Evolutionary conservation across 1,140 invertebrate species (phyloP).

Genomic region (Trichomalopsis sarcophagae): DNA sequence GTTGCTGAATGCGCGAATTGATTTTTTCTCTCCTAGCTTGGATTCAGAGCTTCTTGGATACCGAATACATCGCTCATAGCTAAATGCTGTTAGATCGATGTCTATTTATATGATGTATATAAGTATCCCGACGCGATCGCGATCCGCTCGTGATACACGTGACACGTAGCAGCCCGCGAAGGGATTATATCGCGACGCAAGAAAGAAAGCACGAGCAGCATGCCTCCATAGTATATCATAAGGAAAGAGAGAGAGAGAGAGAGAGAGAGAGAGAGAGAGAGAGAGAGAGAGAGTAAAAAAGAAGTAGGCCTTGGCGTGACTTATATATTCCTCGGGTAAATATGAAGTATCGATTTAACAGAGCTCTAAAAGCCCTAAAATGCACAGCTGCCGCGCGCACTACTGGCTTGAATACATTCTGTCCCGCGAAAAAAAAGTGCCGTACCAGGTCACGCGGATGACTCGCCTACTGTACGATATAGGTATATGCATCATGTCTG

Average conservation of each 20-base stretch:
- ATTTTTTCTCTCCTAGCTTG: too few species aligned
- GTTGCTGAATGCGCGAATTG: too few species aligned
- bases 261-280: too few species aligned
- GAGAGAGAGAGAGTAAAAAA: neutral
- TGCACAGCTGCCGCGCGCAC: neutral
- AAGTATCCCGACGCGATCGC: neutral
- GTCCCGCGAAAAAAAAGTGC: constrained; percentile 3
- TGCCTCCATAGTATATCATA: too few species aligned
- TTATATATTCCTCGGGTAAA: constrained; percentile 29
- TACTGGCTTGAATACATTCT: neutral
- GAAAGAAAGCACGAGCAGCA: neutral
- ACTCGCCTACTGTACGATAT: neutral
- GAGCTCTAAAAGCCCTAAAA: constrained; percentile 14
- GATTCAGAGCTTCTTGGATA: too few species aligned
- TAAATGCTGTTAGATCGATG: neutral
- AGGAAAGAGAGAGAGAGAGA: too few species aligned
- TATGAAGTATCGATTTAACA: constrained; percentile 53
- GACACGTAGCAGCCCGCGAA: neutral
- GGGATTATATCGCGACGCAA: neutral
- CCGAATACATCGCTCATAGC: too few species aligned
- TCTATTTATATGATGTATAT: neutral
- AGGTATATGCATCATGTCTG: neutral
- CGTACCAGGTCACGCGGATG: constrained; percentile 27
- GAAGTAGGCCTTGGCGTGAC: constrained; percentile 48
- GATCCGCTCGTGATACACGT: neutral